These are phyloP conservation scores for Drosophila nr. perissopoda DNA, from an alignment of 2,888 invertebrate species.

Conservation along the genomic window DNA sequence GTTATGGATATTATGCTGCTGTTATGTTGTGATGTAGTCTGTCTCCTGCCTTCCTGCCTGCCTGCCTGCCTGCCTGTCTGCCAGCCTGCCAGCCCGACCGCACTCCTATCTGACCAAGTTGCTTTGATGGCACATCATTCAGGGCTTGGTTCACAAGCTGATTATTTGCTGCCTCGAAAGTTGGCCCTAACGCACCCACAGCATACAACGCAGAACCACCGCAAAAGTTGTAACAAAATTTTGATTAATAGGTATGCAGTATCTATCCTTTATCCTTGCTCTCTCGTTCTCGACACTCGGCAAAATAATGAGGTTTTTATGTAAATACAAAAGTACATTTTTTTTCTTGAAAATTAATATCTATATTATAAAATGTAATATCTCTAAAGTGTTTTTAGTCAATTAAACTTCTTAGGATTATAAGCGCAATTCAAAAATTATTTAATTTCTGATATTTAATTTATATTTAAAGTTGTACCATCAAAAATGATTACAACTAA, in stretches of 20 bases:
- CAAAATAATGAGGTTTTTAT: neutral
- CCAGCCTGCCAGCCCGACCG: conserved; percentile 1
- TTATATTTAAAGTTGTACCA: neutral
- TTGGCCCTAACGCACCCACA: conserved; percentile 49
- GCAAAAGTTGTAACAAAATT: conserved; percentile 63
- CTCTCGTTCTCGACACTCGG: neutral
- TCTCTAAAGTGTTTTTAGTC: neutral
- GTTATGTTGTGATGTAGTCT: conserved; percentile 8
- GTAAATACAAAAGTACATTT: neutral
- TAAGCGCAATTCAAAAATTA: neutral
- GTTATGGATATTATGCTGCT: conserved; percentile 40
- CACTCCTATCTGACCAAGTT: conserved; percentile 6
- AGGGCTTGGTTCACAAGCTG: conserved; percentile 50
- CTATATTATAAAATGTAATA: neutral
- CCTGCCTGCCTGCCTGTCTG: neutral
- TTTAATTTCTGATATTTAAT: neutral
- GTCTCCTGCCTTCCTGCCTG: too few species aligned
- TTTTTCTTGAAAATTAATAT: neutral
- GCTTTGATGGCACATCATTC: conserved; percentile 65
- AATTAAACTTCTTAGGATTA: neutral
- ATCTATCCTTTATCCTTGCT: neutral
- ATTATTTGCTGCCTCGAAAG: conserved; percentile 68
- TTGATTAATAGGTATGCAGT: conserved; percentile 73
- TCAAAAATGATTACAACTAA: too few species aligned
- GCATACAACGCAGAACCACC: conserved; percentile 17